Conservation (phyloP, 2,888 invertebrate species). For the Colletes collaris region DNA sequence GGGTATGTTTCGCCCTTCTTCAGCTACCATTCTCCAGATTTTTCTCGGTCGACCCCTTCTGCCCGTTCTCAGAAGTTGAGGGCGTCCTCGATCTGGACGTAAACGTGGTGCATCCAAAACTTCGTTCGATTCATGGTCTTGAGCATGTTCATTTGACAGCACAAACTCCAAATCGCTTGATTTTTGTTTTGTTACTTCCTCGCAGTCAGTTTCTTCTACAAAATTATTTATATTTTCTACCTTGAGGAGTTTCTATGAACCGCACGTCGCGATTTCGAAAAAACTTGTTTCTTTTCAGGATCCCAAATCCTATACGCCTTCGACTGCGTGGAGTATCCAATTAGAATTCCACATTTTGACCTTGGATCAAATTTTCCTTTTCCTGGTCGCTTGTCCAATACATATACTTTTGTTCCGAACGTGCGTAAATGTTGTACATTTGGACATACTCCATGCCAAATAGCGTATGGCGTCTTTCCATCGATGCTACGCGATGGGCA, state of each 20-base stretch:
- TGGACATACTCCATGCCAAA: too few relatives aligned
- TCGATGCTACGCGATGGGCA: conserved; percentile 21
- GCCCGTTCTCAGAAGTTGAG: too few relatives aligned
- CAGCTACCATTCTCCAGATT: too few relatives aligned
- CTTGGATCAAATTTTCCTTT: conserved; percentile 14
- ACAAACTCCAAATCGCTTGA: too few relatives aligned
- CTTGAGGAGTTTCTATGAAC: not conserved
- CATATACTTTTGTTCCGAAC: not conserved
- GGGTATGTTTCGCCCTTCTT: too few relatives aligned
- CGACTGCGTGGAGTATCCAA: conserved; percentile 2
- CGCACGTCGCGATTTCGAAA: conserved; percentile 15
- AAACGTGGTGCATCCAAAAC: too few relatives aligned
- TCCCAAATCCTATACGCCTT: conserved; percentile 14
- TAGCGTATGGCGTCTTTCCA: conserved; percentile 30
- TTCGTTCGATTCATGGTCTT: too few relatives aligned
- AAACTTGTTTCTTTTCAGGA: conserved; percentile 11
- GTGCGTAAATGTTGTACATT: too few relatives aligned
- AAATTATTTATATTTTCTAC: conserved; percentile 2
- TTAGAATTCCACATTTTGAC: not conserved
- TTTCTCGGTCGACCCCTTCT: too few relatives aligned
- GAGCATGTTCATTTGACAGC: too few relatives aligned
- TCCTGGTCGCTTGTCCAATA: conserved; percentile 8
- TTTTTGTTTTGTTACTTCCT: too few relatives aligned
- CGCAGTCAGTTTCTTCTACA: conserved; percentile 10
- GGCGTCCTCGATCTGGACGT: too few relatives aligned